phyloP scores from a whole-genome alignment of 2,888 invertebrate genomes.

The Bombylius major region DNA sequence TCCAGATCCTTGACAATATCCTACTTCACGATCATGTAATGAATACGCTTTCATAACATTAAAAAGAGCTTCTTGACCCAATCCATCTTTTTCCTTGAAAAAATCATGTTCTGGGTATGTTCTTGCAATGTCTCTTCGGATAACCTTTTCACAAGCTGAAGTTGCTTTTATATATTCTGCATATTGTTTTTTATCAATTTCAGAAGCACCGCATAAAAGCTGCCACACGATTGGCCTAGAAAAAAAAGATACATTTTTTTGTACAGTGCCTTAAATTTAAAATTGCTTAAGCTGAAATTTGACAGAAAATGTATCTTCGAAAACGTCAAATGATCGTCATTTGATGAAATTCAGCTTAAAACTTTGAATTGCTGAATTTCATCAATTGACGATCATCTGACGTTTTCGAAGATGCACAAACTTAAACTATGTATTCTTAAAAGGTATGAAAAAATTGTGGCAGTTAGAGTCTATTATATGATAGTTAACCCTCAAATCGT shows the following conservation, averaged over 20 bases:
- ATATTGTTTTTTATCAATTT: slow-evolving; percentile 85
- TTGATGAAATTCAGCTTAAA: too few relatives aligned
- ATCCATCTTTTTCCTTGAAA: slow-evolving; percentile 95
- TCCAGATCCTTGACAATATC: slow-evolving; percentile 98
- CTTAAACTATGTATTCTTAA: too few relatives aligned
- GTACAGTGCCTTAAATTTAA: too few relatives aligned
- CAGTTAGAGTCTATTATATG: too few relatives aligned
- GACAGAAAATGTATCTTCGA: too few relatives aligned
- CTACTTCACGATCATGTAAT: slow-evolving; percentile 91
- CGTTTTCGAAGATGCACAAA: too few relatives aligned
- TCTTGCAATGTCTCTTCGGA: slow-evolving; percentile 90
- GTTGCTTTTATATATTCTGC: slow-evolving; percentile 93
- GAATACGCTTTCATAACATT: slow-evolving; percentile 99
- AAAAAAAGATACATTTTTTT: background rate
- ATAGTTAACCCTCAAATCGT: too few relatives aligned
- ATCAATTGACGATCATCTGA: too few relatives aligned
- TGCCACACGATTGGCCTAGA: slow-evolving; percentile 92
- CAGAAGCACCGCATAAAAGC: slow-evolving; percentile 79
- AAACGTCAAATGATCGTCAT: too few relatives aligned
- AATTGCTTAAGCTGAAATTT: too few relatives aligned
- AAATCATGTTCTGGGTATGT: slow-evolving; percentile 99
- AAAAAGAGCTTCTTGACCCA: slow-evolving; percentile 95
- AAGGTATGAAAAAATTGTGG: too few relatives aligned
- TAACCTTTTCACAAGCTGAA: slow-evolving; percentile 96
- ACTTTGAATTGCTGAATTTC: too few relatives aligned